phyloP scores from a whole-genome alignment of 1,140 invertebrate species.

The Drosophila tristis region DNA sequence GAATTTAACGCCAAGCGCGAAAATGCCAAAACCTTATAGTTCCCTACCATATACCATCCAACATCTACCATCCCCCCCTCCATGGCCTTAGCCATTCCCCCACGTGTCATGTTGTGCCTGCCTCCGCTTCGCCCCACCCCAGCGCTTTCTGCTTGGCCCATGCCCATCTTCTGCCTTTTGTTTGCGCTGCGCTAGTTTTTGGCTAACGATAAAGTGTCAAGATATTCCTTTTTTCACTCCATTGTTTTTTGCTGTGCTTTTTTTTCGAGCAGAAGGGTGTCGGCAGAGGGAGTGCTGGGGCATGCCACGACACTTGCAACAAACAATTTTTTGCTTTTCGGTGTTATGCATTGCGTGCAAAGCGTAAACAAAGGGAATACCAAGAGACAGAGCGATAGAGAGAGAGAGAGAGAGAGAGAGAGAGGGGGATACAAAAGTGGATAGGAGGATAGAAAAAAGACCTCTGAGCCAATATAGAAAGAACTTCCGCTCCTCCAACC shows the following conservation, averaged over 20 bases:
- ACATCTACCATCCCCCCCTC: background rate
- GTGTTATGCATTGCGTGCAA: slow-evolving; percentile 72
- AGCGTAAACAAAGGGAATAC: slow-evolving; percentile 70
- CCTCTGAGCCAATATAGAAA: slow-evolving; percentile 47
- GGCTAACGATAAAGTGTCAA: slow-evolving; percentile 82
- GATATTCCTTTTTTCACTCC: slow-evolving; percentile 61
- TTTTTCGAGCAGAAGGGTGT: slow-evolving; percentile 4
- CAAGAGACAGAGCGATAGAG: slow-evolving; percentile 5
- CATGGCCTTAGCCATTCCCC: background rate
- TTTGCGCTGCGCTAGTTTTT: slow-evolving; percentile 78
- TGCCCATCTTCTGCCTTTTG: slow-evolving; percentile 49
- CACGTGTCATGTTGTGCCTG: slow-evolving; percentile 70
- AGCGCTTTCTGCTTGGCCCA: background rate
- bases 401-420: slow-evolving; percentile 1
- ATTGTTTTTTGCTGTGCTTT: slow-evolving; percentile 42
- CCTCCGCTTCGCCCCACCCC: slow-evolving; percentile 32
- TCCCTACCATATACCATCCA: background rate
- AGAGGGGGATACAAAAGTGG: slow-evolving; percentile 32
- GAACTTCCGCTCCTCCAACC: slow-evolving; percentile 33
- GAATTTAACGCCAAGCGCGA: slow-evolving; percentile 82
- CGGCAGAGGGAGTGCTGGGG: background rate
- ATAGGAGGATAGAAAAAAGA: slow-evolving; percentile 17
- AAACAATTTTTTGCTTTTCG: slow-evolving; percentile 49
- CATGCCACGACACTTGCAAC: slow-evolving; percentile 56
- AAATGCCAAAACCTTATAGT: slow-evolving; percentile 70